Evolutionary conservation across 1,140 invertebrate species (phyloP), one percentile per base, ranked within the genome.

Genomic region (Bilobella aurantiaca): DNA sequence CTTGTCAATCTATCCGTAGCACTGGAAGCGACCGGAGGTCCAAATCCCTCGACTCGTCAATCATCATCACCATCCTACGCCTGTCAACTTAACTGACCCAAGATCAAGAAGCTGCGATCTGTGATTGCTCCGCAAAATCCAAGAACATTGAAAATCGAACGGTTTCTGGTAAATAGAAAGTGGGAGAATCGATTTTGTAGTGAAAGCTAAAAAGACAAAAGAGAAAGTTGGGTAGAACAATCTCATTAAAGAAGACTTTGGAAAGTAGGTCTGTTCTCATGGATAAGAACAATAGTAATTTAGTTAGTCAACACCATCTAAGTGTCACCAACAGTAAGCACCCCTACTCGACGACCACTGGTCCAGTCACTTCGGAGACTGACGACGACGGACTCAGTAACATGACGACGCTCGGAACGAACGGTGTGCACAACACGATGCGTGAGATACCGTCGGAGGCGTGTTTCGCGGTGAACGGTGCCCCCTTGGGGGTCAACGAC

Each of bases 401-500:
- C 16, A 32, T 14, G 8, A 28, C 18, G 30, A 14, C 5, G 2
- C 29, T 63, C 18, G 37, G 27, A 16, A 67, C 64, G 29, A 74
- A 74, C 28, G 74, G 74, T 58, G 70, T 69, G 47, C 74, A 75
- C 29, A 53, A 53, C 23, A 72, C 67, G 34, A 71, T 68, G 69
- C 72, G 70, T 37, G 69, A 68, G 32, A 72, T 66, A 12, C 73
- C 71, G 1, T 73, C 70, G 3, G 70, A 72, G 14, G 70, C 68
- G 8, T 68, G 66, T 23, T 71, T 73, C 49, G 62, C 69, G 31
- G 63, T 68, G 81, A 82, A 23, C 78, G 88, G 12, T 86, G 87
- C 2, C 85, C 85, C 66, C 30, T 21, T 90, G 88, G 87, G 86
- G 85, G 49, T 85, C 86, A 49, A 25, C 60, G 63, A 66, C 64